Conservation (phyloP, 2,888 invertebrate genomes). For the Alentia gelatinosa region DNA sequence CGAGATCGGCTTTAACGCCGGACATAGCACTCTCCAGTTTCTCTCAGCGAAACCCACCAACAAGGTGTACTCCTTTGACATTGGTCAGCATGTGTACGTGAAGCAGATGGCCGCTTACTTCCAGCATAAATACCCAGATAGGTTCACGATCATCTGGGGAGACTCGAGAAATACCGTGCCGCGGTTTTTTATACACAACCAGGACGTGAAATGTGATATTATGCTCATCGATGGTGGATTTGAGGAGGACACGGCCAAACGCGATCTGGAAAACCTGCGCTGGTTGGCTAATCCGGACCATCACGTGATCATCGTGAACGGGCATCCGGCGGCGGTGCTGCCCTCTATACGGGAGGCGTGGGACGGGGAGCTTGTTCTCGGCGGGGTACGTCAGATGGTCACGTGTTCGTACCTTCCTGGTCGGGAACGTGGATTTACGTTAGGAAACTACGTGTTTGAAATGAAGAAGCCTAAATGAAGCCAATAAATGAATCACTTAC, state of each 20-base stretch:
- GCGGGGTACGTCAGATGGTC: not conserved
- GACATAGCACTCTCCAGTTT: slow-evolving; percentile 58
- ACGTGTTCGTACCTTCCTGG: not conserved
- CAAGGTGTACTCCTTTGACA: slow-evolving; percentile 56
- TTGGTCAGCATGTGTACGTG: not conserved
- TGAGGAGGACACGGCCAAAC: slow-evolving; percentile 3
- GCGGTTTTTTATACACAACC: not conserved
- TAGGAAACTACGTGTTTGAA: slow-evolving; percentile 26
- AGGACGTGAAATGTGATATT: not conserved
- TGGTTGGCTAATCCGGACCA: not conserved
- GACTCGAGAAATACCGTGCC: slow-evolving; percentile 31
- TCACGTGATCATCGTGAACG: slow-evolving; percentile 26
- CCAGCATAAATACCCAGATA: not conserved
- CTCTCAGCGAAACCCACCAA: slow-evolving; percentile 56
- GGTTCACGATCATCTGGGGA: slow-evolving; percentile 34
- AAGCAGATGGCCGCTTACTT: slow-evolving; percentile 20
- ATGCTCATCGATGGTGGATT: slow-evolving; percentile 36
- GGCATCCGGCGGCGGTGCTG: not conserved
- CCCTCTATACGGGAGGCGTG: not conserved
- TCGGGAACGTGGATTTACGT: slow-evolving; percentile 1
- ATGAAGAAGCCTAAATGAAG: not conserved
- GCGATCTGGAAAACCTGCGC: slow-evolving; percentile 29
- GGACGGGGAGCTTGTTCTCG: not conserved
- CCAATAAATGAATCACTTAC: not conserved
- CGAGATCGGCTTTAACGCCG: slow-evolving; percentile 59